A percentile compares a stretch with the other conserved stretches of the same genome.
Conservation (phyloP, 1,140 invertebrate species). For the Brachionus plicatilis region DNA sequence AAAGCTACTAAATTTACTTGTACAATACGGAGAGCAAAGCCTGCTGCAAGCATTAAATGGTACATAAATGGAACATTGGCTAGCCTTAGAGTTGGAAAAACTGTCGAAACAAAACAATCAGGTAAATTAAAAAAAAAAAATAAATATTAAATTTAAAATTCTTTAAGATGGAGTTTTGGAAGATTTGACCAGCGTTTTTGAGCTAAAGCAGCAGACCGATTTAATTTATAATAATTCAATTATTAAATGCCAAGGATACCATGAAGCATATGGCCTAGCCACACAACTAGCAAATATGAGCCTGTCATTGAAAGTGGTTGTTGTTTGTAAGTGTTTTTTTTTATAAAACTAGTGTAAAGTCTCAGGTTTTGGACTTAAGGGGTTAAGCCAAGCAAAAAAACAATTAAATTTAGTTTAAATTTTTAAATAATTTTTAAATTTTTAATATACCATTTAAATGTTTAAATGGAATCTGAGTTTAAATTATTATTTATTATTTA, state of each 20-base stretch:
- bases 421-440: too few species aligned
- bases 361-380: too few species aligned
- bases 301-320: conserved; percentile 14
- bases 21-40: conserved; percentile 7
- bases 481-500: too few species aligned
- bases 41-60: conserved; percentile 30
- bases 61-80: conserved; percentile 21
- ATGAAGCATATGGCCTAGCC: conserved; percentile 15
- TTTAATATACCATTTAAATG: too few species aligned
- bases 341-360: too few species aligned
- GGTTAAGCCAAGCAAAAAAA: too few species aligned
- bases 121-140: not conserved
- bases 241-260: conserved; percentile 33
- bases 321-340: conserved; percentile 31
- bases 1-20: conserved; percentile 34
- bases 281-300: conserved; percentile 5
- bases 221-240: conserved; percentile 35
- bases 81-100: not conserved
- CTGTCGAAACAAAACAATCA: conserved; percentile 24
- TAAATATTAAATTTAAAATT: not conserved
- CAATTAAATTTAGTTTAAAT: too few species aligned
- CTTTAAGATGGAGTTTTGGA: conserved; percentile 2
- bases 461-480: too few species aligned
- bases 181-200: conserved; percentile 34
- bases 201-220: conserved; percentile 11